Evolutionary conservation across 1,140 invertebrate species (phyloP).

Genomic region (Meteorus sp.): DNA sequence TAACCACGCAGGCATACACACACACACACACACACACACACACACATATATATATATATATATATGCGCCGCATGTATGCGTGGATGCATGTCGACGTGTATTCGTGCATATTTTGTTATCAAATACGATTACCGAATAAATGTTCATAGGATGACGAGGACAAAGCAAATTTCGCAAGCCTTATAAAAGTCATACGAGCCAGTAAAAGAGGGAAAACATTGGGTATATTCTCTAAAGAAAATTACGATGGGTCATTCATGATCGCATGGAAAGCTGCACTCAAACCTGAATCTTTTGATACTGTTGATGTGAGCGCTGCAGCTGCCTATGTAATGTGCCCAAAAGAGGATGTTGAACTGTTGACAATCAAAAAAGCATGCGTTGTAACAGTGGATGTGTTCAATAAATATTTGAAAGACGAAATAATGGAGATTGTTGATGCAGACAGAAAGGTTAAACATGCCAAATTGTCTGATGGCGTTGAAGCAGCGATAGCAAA

Average conservation of each 20-base stretch:
- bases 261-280: constrained; percentile 81
- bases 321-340: constrained; percentile 86
- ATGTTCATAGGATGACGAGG: constrained; percentile 84
- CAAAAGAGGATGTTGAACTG: constrained; percentile 94
- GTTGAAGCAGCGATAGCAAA: constrained; percentile 88
- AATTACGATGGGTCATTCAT: constrained; percentile 92
- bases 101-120: too few relatives aligned
- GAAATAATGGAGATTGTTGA: constrained; percentile 99
- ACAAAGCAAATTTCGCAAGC: constrained; percentile 91
- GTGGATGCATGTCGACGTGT: too few relatives aligned
- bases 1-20: neutral
- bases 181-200: constrained; percentile 83
- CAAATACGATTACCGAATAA: constrained; percentile 13
- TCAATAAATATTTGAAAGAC: constrained; percentile 94
- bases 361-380: constrained; percentile 93
- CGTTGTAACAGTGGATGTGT: constrained; percentile 91
- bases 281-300: constrained; percentile 80
- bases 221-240: constrained; percentile 95
- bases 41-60: too few relatives aligned
- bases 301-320: constrained; percentile 84
- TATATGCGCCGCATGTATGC: too few relatives aligned
- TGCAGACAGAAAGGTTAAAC: constrained; percentile 94
- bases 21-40: too few relatives aligned
- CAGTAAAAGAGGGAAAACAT: constrained; percentile 85
- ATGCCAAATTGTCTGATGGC: constrained; percentile 92